A percentile compares a stretch with the other conserved stretches of the same genome.
phyloP scores from a whole-genome alignment of 2,888 invertebrate genomes.

The Volucella inflata region DNA sequence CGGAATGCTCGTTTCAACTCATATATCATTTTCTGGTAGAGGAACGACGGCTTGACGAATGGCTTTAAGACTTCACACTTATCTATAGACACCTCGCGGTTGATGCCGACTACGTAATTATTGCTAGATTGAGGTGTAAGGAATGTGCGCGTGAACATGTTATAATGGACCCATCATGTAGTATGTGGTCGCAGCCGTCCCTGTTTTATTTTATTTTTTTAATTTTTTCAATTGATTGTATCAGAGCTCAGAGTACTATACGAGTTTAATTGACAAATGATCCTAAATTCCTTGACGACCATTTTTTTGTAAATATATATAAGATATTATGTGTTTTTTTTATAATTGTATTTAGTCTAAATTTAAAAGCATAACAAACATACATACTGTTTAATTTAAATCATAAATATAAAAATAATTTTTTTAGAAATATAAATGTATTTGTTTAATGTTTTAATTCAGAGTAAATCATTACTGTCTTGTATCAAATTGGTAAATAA shows the following conservation, averaged over 20 bases:
- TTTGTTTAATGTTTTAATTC: too few species aligned
- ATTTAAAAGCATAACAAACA: too few species aligned
- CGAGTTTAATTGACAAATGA: conserved; percentile 71
- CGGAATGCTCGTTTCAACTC: conserved; percentile 71
- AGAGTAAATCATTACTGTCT: too few species aligned
- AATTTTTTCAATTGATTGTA: conserved; percentile 70
- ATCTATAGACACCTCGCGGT: conserved; percentile 74
- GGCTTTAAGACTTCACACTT: conserved; percentile 76
- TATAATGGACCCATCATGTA: conserved; percentile 73
- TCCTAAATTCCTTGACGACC: conserved; percentile 54
- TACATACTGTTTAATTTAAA: too few species aligned
- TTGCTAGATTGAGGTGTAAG: conserved; percentile 75
- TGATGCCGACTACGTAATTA: conserved; percentile 75
- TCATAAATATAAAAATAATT: too few species aligned
- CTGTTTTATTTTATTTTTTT: conserved; percentile 28
- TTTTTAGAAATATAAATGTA: too few species aligned
- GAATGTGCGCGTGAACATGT: conserved; percentile 74
- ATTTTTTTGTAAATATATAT: conserved; percentile 42
- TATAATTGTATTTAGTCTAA: background rate
- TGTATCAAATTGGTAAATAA: too few species aligned
- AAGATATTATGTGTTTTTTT: conserved; percentile 29
- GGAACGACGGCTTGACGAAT: conserved; percentile 76
- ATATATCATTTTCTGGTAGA: conserved; percentile 76
- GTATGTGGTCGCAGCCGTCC: conserved; percentile 69
- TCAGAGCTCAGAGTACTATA: conserved; percentile 56